These are phyloP conservation scores for Pterocles burchelli DNA, from an alignment of 2,113 vertebrate genomes.

Conservation along the genomic window DNA sequence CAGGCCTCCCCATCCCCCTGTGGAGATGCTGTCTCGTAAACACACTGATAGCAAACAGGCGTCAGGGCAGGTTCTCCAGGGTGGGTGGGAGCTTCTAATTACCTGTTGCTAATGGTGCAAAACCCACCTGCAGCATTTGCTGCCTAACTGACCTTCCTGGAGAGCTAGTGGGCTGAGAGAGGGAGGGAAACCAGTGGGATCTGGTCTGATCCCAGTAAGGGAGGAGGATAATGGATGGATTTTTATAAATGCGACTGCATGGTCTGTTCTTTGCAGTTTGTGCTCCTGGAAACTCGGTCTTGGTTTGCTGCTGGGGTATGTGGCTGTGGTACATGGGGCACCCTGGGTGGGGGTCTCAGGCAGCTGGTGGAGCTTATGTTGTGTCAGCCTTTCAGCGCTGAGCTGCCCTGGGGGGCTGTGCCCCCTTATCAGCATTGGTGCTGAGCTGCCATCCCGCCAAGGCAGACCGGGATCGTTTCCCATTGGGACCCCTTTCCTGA, in stretches of 20 bases:
- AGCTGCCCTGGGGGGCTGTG: not conserved
- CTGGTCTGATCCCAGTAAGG: not conserved
- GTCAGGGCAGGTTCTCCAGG: not conserved
- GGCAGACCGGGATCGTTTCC: too few species aligned
- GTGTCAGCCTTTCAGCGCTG: not conserved
- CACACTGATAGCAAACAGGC: not conserved
- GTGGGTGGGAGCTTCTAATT: not conserved
- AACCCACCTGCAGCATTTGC: not conserved
- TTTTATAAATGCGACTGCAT: not conserved
- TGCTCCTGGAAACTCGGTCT: not conserved
- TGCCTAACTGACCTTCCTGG: not conserved
- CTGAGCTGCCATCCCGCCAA: not conserved
- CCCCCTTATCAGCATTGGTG: not conserved
- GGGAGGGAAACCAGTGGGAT: not conserved
- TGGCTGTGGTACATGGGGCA: not conserved
- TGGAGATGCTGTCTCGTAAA: not conserved
- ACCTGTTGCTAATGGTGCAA: not conserved
- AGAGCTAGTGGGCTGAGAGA: not conserved
- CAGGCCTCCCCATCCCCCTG: not conserved
- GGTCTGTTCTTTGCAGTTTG: not conserved
- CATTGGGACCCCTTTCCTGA: rapidly evolving
- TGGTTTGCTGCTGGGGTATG: not conserved
- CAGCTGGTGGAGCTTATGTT: not conserved
- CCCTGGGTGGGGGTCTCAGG: not conserved
- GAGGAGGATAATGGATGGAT: not conserved